A percentile compares a stretch with the other conserved stretches of the same genome.
Conservation (phyloP, 1,140 invertebrate species). For the Drosophila yakuba region DNA sequence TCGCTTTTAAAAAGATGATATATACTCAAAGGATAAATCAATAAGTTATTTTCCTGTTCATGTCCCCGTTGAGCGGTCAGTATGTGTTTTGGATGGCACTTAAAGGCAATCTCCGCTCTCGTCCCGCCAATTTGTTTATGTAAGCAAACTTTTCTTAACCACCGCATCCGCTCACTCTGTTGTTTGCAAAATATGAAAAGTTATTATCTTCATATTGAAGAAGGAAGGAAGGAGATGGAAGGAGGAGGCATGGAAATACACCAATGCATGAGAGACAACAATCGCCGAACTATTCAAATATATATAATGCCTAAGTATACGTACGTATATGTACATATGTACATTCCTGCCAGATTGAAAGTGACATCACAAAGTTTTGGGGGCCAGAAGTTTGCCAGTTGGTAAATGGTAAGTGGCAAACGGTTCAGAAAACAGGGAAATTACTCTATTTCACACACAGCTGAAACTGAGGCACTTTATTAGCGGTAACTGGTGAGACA, state of each 20-base stretch:
- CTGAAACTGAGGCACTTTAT: conserved; percentile 21
- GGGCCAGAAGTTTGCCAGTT: conserved; percentile 6
- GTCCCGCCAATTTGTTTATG: conserved; percentile 43
- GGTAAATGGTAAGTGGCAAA: conserved; percentile 13
- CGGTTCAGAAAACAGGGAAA: conserved; percentile 18
- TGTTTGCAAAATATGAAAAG: conserved; percentile 58
- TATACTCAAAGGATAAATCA: not conserved
- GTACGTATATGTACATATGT: not conserved
- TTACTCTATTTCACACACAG: not conserved
- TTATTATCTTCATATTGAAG: conserved; percentile 47
- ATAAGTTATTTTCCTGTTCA: not conserved
- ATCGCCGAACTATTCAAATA: conserved; percentile 36
- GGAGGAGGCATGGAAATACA: conserved; percentile 7
- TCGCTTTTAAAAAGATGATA: not conserved
- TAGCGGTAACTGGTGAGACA: conserved; percentile 2
- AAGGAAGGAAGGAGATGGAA: not conserved
- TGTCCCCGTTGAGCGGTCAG: not conserved
- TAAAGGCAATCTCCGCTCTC: conserved; percentile 7
- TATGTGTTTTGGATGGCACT: not conserved
- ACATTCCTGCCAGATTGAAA: conserved; percentile 18
- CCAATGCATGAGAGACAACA: conserved; percentile 13
- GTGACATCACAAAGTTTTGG: conserved; percentile 24
- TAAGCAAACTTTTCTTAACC: conserved; percentile 28
- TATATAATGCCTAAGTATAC: not conserved
- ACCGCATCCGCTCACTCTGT: conserved; percentile 5